Evolutionary conservation across 2,113 vertebrate genomes (phyloP).

Genomic region (Tylochromis polylepis): DNA sequence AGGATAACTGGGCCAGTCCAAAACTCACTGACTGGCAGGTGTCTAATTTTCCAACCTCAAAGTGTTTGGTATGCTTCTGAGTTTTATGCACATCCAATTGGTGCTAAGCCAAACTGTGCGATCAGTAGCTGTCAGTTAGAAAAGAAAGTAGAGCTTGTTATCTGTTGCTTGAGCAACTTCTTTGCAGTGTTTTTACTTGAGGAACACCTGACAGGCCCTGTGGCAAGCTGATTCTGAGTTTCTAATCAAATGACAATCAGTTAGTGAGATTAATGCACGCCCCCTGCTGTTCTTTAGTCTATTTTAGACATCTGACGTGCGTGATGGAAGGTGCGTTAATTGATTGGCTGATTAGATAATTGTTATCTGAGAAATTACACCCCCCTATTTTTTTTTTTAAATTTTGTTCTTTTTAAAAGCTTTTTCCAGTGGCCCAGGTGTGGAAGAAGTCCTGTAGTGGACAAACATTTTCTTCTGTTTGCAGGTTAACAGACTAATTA

Average conservation of each 20-base stretch:
- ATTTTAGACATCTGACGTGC: not conserved
- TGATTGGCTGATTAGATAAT: not conserved
- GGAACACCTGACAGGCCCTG: not conserved
- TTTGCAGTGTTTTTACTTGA: not conserved
- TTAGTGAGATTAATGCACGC: constrained; percentile 6
- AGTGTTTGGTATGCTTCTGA: not conserved
- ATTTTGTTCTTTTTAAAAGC: not conserved
- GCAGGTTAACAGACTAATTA: not conserved
- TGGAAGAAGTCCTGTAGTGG: not conserved
- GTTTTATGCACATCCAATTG: not conserved
- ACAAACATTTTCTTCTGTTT: not conserved
- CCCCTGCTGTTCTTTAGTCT: constrained; percentile 7
- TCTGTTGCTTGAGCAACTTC: not conserved
- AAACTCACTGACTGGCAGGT: constrained; percentile 2
- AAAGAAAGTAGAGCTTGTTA: not conserved
- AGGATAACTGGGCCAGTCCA: not conserved
- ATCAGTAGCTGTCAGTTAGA: constrained; percentile 13
- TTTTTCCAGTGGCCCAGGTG: not conserved
- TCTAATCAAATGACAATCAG: constrained; percentile 20
- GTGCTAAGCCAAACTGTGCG: not conserved
- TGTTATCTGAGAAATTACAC: not conserved
- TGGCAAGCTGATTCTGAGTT: not conserved
- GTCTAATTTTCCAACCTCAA: constrained; percentile 3
- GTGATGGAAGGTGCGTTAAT: not conserved
- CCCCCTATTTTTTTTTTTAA: not conserved